phyloP scores from a whole-genome alignment of 2,113 vertebrate species.

The Oryzias javanicus region DNA sequence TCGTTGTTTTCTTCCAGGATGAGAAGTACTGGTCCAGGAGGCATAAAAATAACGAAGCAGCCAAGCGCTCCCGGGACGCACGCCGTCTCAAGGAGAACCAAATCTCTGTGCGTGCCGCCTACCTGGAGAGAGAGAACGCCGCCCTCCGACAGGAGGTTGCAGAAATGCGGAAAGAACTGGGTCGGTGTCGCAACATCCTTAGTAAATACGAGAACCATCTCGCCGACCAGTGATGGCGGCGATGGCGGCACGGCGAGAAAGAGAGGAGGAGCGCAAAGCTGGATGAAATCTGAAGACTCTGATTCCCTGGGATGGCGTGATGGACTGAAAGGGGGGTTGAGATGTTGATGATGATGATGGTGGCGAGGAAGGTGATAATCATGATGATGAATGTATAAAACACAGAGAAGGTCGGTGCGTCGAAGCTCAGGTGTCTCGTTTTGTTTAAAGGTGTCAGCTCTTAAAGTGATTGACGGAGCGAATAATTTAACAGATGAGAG shows the following conservation, averaged over 20 bases:
- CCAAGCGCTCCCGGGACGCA: slow-evolving; percentile 90
- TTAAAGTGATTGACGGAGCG: slow-evolving; percentile 64
- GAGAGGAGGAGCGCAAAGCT: slow-evolving; percentile 43
- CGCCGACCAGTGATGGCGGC: slow-evolving; percentile 72
- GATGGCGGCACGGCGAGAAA: slow-evolving; percentile 13
- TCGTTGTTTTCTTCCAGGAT: slow-evolving; percentile 71
- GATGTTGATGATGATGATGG: slow-evolving; percentile 36
- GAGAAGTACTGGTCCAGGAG: slow-evolving; percentile 92
- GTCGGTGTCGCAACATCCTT: slow-evolving; percentile 86
- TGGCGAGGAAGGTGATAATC: slow-evolving; percentile 38
- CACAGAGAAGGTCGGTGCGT: slow-evolving; percentile 53
- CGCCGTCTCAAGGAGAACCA: slow-evolving; percentile 93
- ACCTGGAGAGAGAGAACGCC: slow-evolving; percentile 90
- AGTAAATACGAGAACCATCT: slow-evolving; percentile 88
- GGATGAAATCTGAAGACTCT: slow-evolving; percentile 50
- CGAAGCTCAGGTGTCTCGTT: slow-evolving; percentile 76
- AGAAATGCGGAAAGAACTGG: slow-evolving; percentile 88
- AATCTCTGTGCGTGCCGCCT: slow-evolving; percentile 89
- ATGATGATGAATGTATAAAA: slow-evolving; percentile 74
- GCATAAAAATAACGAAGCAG: slow-evolving; percentile 91
- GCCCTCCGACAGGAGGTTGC: slow-evolving; percentile 88
- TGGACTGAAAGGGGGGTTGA: slow-evolving; percentile 48
- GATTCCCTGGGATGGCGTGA: slow-evolving; percentile 32
- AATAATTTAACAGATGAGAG: slow-evolving; percentile 70
- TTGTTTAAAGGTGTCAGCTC: slow-evolving; percentile 56